Conservation (phyloP, 2,113 vertebrate genomes). For the Sorex fumeus region DNA sequence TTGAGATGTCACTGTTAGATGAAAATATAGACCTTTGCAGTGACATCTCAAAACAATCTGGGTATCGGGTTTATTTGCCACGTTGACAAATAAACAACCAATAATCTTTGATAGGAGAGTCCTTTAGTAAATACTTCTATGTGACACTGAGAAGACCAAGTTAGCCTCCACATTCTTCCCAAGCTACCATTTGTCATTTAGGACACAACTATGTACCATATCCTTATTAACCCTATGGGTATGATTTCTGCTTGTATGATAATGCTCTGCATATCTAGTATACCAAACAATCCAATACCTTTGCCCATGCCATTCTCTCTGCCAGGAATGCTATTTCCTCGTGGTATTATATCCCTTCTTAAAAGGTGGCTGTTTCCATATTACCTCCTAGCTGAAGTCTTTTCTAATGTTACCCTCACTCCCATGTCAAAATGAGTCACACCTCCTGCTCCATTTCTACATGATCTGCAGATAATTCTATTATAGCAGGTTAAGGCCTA, state of each 20-base stretch:
- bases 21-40: neutral
- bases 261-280: no score
- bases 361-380: slow-evolving; percentile 15
- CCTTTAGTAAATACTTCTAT: neutral
- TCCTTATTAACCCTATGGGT: neutral
- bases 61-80: neutral
- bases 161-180: neutral
- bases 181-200: neutral
- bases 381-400: neutral
- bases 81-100: neutral
- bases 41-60: neutral
- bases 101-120: neutral
- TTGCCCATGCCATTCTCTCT: neutral
- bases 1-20: no score
- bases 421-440: neutral
- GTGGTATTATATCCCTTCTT: slow-evolving; percentile 28
- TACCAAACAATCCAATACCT: neutral
- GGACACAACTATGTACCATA: neutral
- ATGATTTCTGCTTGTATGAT: neutral
- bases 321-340: neutral
- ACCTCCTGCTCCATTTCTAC: slow-evolving; percentile 7
- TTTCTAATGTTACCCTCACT: neutral
- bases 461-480: neutral
- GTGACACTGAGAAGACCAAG: neutral
- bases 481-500: neutral